Evolutionary conservation across 2,797 vertebrate genomes (phyloP), one percentile per base, ranked within the genome.

Genomic region (Sarcoramphus papa): DNA sequence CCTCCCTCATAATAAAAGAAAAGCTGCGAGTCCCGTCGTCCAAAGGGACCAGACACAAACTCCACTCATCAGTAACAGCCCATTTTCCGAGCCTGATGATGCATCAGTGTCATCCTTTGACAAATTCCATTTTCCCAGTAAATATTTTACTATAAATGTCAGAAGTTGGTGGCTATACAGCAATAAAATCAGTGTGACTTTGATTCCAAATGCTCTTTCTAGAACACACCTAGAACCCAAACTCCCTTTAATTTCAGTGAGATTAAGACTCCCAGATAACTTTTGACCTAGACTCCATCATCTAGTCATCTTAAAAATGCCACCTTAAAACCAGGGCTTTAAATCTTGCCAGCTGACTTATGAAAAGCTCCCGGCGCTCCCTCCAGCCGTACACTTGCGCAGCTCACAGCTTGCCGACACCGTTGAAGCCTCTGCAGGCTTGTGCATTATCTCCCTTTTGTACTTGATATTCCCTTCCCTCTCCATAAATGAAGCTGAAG

Each of bases 401-500:
- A 51, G 74, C 95, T 23, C 60, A 9, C n/a, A 80, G 75, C 76
- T 73, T 51, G 17, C 64, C 1, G n/a, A 37, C 20, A 28, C 15
- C 5, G 8, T 0, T 50, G 35, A 87, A 90, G 87, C 88, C 83
- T 90, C 89, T 63, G n/a, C 10, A 54, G 92, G 50, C 76, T 90
- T 43, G 31, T 73, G 82, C 48, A 12, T 91, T 78, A 92, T 93
- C 92, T 96, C 93, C 62, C 73, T 90, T 88, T 37, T 16, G 37
- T 76, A 45, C 88, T 94, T 91, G 56, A 59, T 53, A 92, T 81
- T 95, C 88, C 91, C 82, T 94, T 89, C 69, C 81, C 50, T 95
- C 92, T 83, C 83, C 91, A 83, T 57, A 92, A 94, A 87, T 43
- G 73, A 94, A 89, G 93, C 83, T 67, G 81, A 95, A 90, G 85